Evolutionary conservation across 1,140 invertebrate genomes (phyloP).

Genomic region (Wasmannia auropunctata): DNA sequence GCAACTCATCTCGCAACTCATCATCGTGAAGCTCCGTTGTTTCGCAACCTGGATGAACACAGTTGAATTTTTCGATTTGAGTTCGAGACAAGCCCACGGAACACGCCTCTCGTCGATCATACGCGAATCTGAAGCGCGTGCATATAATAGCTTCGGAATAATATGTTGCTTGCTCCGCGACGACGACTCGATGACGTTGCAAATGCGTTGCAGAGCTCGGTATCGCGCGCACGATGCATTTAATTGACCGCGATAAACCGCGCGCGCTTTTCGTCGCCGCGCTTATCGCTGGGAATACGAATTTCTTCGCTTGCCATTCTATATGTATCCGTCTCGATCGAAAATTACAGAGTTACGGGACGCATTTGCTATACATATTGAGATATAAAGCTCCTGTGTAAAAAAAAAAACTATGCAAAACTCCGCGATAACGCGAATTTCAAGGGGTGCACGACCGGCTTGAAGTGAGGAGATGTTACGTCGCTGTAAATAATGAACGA

Average conservation of each 20-base stretch:
- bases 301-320: not conserved
- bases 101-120: not conserved
- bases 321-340: not conserved
- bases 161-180: not conserved
- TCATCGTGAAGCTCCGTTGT: not conserved
- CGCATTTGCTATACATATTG: too few relatives aligned
- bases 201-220: not conserved
- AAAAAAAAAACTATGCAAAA: too few relatives aligned
- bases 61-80: not conserved
- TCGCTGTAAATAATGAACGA: not conserved
- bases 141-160: not conserved
- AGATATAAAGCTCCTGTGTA: too few relatives aligned
- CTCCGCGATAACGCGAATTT: too few relatives aligned
- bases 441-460: too few relatives aligned
- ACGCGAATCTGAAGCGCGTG: not conserved
- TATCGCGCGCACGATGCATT: not conserved
- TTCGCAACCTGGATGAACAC: not conserved
- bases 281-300: not conserved
- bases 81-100: not conserved
- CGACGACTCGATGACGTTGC: not conserved
- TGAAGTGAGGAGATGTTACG: too few relatives aligned
- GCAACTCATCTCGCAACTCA: too few relatives aligned
- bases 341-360: too few relatives aligned
- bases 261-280: not conserved
- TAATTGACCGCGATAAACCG: slow-evolving; percentile 39